Percentiles rank a stretch among this genome's conserved stretches.
phyloP scores from a whole-genome alignment of 2,113 vertebrate genomes.

The Phasianus colchicus region DNA sequence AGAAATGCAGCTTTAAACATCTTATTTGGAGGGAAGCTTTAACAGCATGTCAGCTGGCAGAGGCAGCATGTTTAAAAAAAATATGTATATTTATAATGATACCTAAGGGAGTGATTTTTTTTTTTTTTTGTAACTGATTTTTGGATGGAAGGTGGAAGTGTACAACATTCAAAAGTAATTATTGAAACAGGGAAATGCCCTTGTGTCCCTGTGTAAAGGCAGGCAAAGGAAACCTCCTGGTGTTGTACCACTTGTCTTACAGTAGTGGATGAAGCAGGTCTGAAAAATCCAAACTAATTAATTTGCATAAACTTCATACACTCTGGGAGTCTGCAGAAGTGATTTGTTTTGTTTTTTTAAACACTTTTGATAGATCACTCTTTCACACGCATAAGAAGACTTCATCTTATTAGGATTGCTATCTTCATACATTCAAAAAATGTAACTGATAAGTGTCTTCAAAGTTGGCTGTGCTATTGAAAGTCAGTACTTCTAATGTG shows the following conservation, averaged over 20 bases:
- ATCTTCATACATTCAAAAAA: neutral
- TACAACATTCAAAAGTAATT: neutral
- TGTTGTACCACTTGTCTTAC: neutral
- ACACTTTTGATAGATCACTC: neutral
- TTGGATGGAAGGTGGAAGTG: neutral
- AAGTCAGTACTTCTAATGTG: neutral
- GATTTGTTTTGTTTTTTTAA: too few relatives aligned
- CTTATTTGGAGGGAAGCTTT: neutral
- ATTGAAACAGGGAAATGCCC: neutral
- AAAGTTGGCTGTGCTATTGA: neutral
- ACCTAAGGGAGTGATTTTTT: neutral
- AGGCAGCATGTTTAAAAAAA: neutral
- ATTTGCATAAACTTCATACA: neutral
- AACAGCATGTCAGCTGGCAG: neutral
- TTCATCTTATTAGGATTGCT: neutral
- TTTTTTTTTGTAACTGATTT: neutral
- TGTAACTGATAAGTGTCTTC: neutral
- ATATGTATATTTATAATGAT: neutral
- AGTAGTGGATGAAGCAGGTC: neutral
- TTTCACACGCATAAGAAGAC: neutral
- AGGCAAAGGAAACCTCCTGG: neutral
- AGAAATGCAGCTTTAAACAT: neutral
- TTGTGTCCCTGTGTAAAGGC: neutral
- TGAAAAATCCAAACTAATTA: neutral
- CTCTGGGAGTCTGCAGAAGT: neutral